These are phyloP conservation scores for Phrynocephalus vlangalii DNA, from an alignment of 2,797 vertebrate species.

Conservation along the genomic window DNA sequence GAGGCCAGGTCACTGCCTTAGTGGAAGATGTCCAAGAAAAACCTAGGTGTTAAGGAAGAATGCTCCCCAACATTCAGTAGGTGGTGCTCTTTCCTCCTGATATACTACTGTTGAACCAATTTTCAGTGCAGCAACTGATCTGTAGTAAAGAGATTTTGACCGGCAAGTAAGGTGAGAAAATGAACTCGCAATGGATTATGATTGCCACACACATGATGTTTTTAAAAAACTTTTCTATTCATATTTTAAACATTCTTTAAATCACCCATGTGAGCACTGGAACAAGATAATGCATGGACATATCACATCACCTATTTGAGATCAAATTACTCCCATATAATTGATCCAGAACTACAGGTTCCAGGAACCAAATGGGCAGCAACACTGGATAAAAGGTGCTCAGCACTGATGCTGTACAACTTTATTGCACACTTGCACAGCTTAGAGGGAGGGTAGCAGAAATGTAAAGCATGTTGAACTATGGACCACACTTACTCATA, in stretches of 20 bases:
- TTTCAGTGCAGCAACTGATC: constrained; percentile 9
- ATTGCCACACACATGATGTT: not conserved
- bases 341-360: not conserved
- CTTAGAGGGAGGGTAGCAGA: too few relatives aligned
- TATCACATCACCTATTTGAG: not conserved
- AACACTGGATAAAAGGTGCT: too few relatives aligned
- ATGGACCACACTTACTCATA: not conserved
- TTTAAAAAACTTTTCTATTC: not conserved
- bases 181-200: not conserved
- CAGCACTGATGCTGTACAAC: too few relatives aligned
- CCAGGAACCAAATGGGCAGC: not conserved
- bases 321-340: not conserved
- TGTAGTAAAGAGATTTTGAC: constrained; percentile 10
- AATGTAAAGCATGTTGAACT: too few relatives aligned
- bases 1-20: constrained; percentile 51
- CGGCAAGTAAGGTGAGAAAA: not conserved
- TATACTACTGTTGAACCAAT: not conserved
- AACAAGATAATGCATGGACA: not conserved
- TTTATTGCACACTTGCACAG: too few relatives aligned
- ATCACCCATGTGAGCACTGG: fast-evolving
- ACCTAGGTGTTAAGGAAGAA: constrained; percentile 3
- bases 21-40: constrained; percentile 52
- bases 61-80: constrained; percentile 27
- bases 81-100: constrained; percentile 50
- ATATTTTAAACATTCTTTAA: not conserved